Base-by-base conservation (phyloP, 1,140 invertebrate species). In the Aphaenogaster ashmeadi region DNA sequence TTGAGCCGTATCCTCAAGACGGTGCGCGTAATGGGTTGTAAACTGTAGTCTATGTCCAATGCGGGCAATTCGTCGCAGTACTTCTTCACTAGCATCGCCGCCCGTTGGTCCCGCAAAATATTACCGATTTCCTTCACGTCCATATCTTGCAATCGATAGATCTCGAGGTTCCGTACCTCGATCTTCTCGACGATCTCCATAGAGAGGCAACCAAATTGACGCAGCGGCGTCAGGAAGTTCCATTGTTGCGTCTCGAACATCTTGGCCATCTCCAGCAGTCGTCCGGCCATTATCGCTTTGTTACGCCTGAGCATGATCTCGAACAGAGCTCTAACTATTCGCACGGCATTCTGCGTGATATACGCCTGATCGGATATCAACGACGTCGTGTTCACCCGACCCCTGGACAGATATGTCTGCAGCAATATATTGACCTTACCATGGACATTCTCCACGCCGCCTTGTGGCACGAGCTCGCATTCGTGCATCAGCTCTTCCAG, bases 341-440 rank as follows among this genome's bases (percentile, higher is more conserved):
- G 96, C 0, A 97, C 97, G 54, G 98, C 97, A 95, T 99, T 99
- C 97, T 99, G 98, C 67, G 97, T 98, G 33, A 99, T 98, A 94
- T 99, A 99, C 21, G 98, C 97, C 94, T 98, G 97, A 96, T 99
- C 99, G 0, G 99, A 99, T 79, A 98, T 96, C 6, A 99, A 95
- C 0, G 99, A 99, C 92, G 99, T 99, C 0, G 97, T 97, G 90
- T 98, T 97, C 0, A 99, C 97, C 58, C 96, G 95, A 41, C 97
- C 97, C 86, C 97, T 96, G 0, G 98, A 99, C 18, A 99, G 96
- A 94, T 98, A 99, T 0, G 98, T 98, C 95, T 99, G 99, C 86
- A 99, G 96, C 6, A 99, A 96, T 92, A 99, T 99, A 94, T 99
- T 99, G 33, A 99, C 99, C 97, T 99, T 99, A 79, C 99, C 99